Conservation (phyloP, 2,113 vertebrate species). For the Sylvia atricapilla region DNA sequence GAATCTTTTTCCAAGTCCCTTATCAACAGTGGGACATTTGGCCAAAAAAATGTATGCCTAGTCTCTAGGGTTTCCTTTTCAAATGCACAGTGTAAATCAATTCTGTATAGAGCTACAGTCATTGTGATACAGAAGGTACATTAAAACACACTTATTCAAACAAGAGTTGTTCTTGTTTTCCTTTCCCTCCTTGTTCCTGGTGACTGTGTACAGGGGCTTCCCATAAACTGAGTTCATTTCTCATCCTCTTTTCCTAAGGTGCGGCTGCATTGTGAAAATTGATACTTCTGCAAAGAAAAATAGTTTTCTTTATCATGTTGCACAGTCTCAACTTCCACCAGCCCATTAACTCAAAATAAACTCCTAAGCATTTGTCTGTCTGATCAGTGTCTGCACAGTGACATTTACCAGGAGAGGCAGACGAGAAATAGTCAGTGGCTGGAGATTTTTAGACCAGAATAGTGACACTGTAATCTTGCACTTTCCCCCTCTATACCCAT, state of each 20-base stretch:
- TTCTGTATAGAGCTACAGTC: background rate
- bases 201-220: background rate
- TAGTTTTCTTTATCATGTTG: background rate
- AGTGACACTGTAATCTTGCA: background rate
- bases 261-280: background rate
- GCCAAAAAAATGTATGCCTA: background rate
- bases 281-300: conserved; percentile 23
- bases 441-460: conserved; percentile 19
- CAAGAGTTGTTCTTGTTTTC: background rate
- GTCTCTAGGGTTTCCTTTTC: background rate
- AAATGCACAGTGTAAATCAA: background rate
- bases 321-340: conserved; percentile 12
- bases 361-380: conserved; percentile 3
- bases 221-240: background rate
- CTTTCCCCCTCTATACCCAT: background rate
- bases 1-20: background rate
- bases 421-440: conserved; percentile 11
- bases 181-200: background rate
- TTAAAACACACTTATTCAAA: background rate
- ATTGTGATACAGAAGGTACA: background rate
- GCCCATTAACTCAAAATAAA: conserved; percentile 45
- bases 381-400: conserved; percentile 8
- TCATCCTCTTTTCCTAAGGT: conserved; percentile 8
- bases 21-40: background rate
- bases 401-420: conserved; percentile 6